Evolutionary conservation across 2,797 vertebrate genomes (phyloP).

Genomic region (Acrossocheilus wenchowensis): DNA sequence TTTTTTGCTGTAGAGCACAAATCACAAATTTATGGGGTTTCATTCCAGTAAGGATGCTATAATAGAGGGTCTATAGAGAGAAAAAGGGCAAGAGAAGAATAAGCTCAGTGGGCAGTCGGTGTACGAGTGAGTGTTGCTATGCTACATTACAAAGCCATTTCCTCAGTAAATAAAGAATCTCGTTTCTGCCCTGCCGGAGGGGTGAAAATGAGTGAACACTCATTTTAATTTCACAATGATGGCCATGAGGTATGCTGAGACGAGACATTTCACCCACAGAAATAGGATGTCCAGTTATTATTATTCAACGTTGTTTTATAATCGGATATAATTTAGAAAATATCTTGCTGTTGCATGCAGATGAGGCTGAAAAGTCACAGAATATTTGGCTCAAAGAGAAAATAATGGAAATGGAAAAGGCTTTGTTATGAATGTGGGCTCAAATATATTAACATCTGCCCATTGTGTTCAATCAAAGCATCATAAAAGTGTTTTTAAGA

Average conservation of each 20-base stretch:
- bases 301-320: slow-evolving; percentile 54
- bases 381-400: not conserved
- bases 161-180: slow-evolving; percentile 65
- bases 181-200: slow-evolving; percentile 62
- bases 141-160: slow-evolving; percentile 55
- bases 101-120: slow-evolving; percentile 40
- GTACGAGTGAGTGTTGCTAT: slow-evolving; percentile 1
- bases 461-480: not conserved
- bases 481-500: slow-evolving; percentile 12
- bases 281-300: slow-evolving; percentile 52
- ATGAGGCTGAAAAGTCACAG: not conserved
- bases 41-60: not conserved
- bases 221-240: slow-evolving; percentile 63
- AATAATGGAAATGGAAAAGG: not conserved
- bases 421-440: not conserved
- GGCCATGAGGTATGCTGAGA: slow-evolving; percentile 49
- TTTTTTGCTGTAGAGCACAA: not conserved
- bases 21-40: not conserved
- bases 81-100: slow-evolving; percentile 5
- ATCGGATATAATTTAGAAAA: slow-evolving; percentile 40
- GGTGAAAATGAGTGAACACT: slow-evolving; percentile 54
- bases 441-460: not conserved
- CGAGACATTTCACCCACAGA: slow-evolving; percentile 51
- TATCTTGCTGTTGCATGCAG: not conserved
- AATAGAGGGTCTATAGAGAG: slow-evolving; percentile 1